These are phyloP conservation scores for Cebus imitator DNA, from an alignment of 2,113 vertebrate genomes.

Conservation along the genomic window DNA sequence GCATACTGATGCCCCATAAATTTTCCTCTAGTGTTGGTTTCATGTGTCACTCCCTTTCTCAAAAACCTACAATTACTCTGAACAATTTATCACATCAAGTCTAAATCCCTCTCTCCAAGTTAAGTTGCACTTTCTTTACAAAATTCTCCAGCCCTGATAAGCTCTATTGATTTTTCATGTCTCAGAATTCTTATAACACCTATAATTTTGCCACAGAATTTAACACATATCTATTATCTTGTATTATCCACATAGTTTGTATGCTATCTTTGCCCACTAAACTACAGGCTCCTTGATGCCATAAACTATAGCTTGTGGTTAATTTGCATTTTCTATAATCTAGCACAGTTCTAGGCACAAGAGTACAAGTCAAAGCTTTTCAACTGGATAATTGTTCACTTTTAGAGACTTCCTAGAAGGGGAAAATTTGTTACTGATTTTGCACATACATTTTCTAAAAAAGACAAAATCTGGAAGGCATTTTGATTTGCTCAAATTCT, in stretches of 20 bases:
- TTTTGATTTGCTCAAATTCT: background rate
- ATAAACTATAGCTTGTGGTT: background rate
- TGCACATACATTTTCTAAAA: background rate
- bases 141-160: conserved; percentile 39
- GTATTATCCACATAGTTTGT: conserved; percentile 37
- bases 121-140: conserved; percentile 38
- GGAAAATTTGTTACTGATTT: background rate
- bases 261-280: background rate
- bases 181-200: conserved; percentile 33
- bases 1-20: conserved; percentile 4
- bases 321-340: conserved; percentile 43
- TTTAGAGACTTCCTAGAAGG: background rate
- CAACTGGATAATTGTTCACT: background rate
- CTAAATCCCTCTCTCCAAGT: conserved; percentile 34
- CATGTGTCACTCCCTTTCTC: conserved; percentile 36
- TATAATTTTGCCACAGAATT: conserved; percentile 30
- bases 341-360: background rate
- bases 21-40: conserved; percentile 9
- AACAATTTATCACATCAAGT: conserved; percentile 63
- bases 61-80: conserved; percentile 49
- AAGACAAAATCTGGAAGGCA: background rate
- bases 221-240: conserved; percentile 29
- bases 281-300: background rate
- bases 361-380: background rate
- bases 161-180: conserved; percentile 40